Evolutionary conservation across 2,113 vertebrate species (phyloP).

Genomic region (Marmota monax): DNA sequence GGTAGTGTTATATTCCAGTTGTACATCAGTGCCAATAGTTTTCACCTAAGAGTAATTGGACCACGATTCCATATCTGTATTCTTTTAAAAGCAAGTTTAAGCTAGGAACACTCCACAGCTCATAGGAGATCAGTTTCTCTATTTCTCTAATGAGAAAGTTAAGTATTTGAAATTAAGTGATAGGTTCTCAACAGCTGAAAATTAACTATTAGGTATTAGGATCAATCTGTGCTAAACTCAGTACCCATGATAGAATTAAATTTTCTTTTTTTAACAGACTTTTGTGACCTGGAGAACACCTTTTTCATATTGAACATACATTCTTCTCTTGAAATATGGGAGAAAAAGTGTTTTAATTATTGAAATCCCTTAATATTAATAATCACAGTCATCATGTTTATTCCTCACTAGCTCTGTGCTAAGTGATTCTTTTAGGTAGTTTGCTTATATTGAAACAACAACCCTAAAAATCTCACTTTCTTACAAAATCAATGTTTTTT

Average conservation of each 20-base stretch:
- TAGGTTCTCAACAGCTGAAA: neutral
- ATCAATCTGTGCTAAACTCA: neutral
- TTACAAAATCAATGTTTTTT: neutral
- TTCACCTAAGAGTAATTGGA: neutral
- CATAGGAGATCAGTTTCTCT: neutral
- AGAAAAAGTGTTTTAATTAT: neutral
- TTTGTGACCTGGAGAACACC: neutral
- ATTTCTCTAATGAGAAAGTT: neutral
- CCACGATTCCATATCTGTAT: neutral
- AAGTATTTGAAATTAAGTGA: neutral
- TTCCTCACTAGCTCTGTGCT: neutral
- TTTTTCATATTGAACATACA: neutral
- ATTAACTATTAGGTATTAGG: neutral
- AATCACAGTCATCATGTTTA: neutral
- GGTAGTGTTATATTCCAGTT: neutral
- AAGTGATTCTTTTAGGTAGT: neutral
- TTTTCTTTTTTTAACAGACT: neutral
- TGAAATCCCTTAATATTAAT: neutral
- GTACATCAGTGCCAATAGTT: neutral
- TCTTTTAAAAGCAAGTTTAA: neutral
- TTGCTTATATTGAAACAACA: neutral
- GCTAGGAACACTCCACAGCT: neutral
- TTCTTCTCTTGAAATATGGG: constrained; percentile 14
- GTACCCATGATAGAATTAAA: neutral
- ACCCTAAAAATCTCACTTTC: neutral